Evolutionary conservation across 2,888 invertebrate species (phyloP), one percentile per base, ranked within the genome.

Genomic region (Acanthococcus lagerstroemiae): DNA sequence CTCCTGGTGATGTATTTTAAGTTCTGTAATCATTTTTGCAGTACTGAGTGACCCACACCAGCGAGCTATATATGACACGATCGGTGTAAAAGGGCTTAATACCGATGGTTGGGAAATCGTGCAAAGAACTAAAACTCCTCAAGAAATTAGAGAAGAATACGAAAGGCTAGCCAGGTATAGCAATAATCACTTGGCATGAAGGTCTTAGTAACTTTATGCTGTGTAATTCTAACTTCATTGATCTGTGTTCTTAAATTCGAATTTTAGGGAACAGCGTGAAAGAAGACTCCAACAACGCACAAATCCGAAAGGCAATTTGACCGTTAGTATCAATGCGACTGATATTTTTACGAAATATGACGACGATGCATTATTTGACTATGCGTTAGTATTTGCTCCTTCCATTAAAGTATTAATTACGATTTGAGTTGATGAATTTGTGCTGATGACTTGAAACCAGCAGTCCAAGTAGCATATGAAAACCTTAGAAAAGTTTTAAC

Each of bases 71-170:
- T 99, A 97, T 77, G 96, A 99, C 79, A 83, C 82, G 58, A 77
- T 83, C 76, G 95, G 95, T n/a, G 84, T 87, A 65, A 86, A 88
- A 73, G 97, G 96, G 0, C 79, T 97, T 26, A 88, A 94, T 76
- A 91, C 93, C 0, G 92, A 95, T 73, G 95, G 95, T 65, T 95
- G 95, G 94, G 93, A 96, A 79, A 82, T 96, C 30, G 89, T 96
- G 27, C 88, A 92, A 73, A 81, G 93, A 44, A 90, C 90, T 1
- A 88, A 89, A 75, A 95, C 95, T 2, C 94, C 96, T 1, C 85
- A 90, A 71, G 96, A 99, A 81, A 96, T 99, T 67, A 80, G 95
- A 67, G 95, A 95, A 68, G 97, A 97, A 78, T 97, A 94, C 80
- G 95, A 97, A 77, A 84, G 92, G 69, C 73, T 83, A 60, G 78